These are phyloP conservation scores for Polypedilum pembai DNA, from an alignment of 1,140 invertebrate genomes.

Conservation along the genomic window DNA sequence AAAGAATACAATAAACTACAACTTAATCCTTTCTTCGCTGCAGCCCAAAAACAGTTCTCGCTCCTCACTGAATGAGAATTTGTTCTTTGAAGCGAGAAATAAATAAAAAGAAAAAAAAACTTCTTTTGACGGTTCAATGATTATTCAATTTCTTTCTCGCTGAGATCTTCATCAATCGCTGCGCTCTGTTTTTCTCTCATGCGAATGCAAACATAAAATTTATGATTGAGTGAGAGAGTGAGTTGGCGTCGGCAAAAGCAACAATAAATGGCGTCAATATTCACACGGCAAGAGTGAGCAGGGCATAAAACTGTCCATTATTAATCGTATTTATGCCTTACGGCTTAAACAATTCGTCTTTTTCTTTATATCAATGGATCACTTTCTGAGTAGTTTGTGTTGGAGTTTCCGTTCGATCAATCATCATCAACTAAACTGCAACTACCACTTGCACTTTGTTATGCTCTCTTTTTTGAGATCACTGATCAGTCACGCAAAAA, in stretches of 20 bases:
- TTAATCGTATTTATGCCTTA: no score
- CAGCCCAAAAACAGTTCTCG: not conserved
- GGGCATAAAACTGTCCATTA: no score
- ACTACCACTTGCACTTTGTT: not conserved
- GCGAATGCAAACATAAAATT: not conserved
- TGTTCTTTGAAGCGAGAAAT: not conserved
- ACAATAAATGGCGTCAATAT: conserved; percentile 11
- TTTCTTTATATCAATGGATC: no score
- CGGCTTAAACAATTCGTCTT: no score
- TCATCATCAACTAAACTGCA: conserved; percentile 16
- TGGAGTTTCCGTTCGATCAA: conserved; percentile 23
- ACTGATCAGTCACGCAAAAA: conserved; percentile 23
- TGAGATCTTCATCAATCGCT: not conserved
- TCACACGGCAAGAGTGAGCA: not conserved
- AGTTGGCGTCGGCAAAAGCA: not conserved
- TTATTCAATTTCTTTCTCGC: conserved; percentile 23
- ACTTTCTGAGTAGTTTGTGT: not conserved
- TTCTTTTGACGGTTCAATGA: conserved; percentile 15
- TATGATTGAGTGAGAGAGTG: not conserved
- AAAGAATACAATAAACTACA: conserved; percentile 24
- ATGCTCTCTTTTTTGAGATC: not conserved
- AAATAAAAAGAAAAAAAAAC: not conserved
- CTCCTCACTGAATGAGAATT: not conserved
- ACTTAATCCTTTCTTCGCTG: conserved; percentile 10
- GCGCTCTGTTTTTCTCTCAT: not conserved